Percentiles rank a stretch among this genome's conserved stretches.
These are phyloP conservation scores for Rotaria macrura DNA, from an alignment of 2,888 invertebrate species.

Conservation along the genomic window DNA sequence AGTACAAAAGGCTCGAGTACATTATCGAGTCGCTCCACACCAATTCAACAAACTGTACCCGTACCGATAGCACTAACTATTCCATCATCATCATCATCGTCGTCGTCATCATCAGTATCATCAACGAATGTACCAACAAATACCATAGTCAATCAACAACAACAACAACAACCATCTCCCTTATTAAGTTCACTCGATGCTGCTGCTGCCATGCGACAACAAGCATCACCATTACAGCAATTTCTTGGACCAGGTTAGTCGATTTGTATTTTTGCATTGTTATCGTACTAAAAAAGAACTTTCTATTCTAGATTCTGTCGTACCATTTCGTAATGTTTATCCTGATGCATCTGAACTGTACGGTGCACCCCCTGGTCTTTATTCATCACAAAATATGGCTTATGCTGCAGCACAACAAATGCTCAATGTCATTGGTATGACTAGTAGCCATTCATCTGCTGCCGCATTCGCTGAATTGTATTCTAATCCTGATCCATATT, in stretches of 20 bases:
- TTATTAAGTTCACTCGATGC: neutral
- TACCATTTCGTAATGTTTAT: neutral
- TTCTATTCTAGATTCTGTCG: no score
- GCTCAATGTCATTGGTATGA: neutral
- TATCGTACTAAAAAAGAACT: no score
- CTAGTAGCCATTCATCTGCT: neutral
- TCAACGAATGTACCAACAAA: neutral
- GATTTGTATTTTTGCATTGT: neutral
- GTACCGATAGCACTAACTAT: neutral
- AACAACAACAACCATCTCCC: neutral
- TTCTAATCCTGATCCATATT: neutral
- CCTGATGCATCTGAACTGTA: neutral
- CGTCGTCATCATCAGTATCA: neutral
- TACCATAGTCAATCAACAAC: neutral
- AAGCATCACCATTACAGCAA: slow-evolving; percentile 2
- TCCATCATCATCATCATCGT: neutral
- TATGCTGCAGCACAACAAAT: slow-evolving; percentile 13
- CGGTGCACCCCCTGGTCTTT: neutral
- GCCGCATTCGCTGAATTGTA: neutral
- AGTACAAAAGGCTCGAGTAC: neutral
- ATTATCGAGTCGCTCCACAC: neutral
- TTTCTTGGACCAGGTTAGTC: slow-evolving; percentile 1
- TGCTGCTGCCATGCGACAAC: neutral
- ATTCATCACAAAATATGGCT: neutral
- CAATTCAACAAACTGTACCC: neutral